These are phyloP conservation scores for Crypturellus tataupa DNA, from an alignment of 2,797 vertebrate genomes.

Conservation along the genomic window DNA sequence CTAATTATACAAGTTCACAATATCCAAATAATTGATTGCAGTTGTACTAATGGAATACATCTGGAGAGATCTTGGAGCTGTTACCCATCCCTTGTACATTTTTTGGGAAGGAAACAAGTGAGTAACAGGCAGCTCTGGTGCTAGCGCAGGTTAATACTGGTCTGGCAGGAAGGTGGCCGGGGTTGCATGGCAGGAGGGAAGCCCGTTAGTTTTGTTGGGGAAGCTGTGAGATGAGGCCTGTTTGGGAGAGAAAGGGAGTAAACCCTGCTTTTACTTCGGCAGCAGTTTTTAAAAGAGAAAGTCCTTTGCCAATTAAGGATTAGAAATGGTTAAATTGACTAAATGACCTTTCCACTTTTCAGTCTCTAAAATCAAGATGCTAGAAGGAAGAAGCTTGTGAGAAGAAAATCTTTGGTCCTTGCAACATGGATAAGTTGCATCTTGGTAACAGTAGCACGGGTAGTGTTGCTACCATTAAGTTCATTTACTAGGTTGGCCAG, in stretches of 20 bases:
- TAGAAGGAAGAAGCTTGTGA: slow-evolving; percentile 6
- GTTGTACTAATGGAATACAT: not conserved
- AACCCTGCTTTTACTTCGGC: not conserved
- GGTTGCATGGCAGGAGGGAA: not conserved
- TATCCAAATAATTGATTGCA: not conserved
- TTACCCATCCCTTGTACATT: not conserved
- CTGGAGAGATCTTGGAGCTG: not conserved
- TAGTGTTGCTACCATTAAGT: not conserved
- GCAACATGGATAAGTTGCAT: slow-evolving; percentile 14
- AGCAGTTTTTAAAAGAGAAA: not conserved
- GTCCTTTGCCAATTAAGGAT: not conserved
- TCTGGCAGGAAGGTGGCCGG: not conserved
- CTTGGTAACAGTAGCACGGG: not conserved
- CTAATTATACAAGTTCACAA: not conserved
- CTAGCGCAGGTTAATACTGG: not conserved
- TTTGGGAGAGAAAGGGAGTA: not conserved
- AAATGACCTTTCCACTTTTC: slow-evolving; percentile 11
- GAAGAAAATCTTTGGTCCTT: not conserved
- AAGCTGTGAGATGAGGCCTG: not conserved
- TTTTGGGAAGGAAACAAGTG: not conserved
- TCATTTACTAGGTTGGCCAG: not conserved
- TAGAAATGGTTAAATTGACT: not conserved
- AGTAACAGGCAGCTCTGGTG: not conserved
- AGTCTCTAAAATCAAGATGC: slow-evolving; percentile 8
- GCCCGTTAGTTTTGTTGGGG: not conserved